These are phyloP conservation scores for Danio albolineatus DNA, from an alignment of 2,797 vertebrate species.

Conservation along the genomic window DNA sequence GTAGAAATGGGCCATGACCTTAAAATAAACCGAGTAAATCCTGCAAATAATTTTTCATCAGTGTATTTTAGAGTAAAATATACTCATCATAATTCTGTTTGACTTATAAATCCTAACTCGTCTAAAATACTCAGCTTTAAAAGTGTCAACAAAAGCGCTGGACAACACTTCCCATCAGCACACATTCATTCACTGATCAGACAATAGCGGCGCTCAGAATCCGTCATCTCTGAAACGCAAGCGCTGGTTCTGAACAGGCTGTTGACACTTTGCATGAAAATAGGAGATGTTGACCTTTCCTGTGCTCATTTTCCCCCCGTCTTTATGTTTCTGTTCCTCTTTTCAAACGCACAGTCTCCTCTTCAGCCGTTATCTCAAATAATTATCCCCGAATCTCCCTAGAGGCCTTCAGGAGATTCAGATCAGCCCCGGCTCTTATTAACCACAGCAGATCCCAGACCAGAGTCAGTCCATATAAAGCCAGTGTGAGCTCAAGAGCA, in stretches of 20 bases:
- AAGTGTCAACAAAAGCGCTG: background rate
- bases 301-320: conserved; percentile 28
- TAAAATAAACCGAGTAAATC: too few species aligned
- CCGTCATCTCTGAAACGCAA: conserved; percentile 75
- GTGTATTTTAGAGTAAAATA: too few species aligned
- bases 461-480: conserved; percentile 82
- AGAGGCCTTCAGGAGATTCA: conserved; percentile 85
- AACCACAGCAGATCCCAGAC: conserved; percentile 84
- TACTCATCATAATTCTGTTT: background rate
- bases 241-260: conserved; percentile 85
- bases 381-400: conserved; percentile 88
- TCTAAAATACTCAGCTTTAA: background rate
- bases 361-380: conserved; percentile 90
- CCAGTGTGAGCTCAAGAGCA: conserved; percentile 67
- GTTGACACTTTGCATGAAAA: conserved; percentile 85
- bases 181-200: conserved; percentile 64
- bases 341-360: conserved; percentile 78
- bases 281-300: conserved; percentile 87
- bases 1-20: too few species aligned
- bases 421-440: conserved; percentile 89
- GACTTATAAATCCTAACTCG: background rate
- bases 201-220: conserved; percentile 69
- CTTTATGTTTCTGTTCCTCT: conserved; percentile 71
- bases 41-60: too few species aligned
- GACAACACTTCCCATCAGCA: conserved; percentile 40